Conservation (phyloP, 2,797 vertebrate genomes). For the Petrocephalus sullivani region DNA sequence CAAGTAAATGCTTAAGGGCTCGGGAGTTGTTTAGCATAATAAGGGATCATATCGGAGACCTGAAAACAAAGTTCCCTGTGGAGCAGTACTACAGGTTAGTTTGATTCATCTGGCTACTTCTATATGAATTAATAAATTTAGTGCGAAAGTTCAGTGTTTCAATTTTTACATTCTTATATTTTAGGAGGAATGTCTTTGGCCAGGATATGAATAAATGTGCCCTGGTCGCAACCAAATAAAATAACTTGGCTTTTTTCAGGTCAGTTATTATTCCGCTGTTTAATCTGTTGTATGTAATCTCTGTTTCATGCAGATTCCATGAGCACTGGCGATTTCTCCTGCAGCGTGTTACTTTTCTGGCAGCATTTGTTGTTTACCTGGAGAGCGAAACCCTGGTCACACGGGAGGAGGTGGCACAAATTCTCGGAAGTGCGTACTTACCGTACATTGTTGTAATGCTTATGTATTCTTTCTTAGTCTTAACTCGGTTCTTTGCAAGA, state of each 20-base stretch:
- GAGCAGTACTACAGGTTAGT: constrained; percentile 93
- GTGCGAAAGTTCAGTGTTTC: not conserved
- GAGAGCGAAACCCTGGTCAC: constrained; percentile 86
- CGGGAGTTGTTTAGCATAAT: constrained; percentile 83
- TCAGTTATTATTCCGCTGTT: not conserved
- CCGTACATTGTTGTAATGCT: not conserved
- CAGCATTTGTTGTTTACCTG: constrained; percentile 87
- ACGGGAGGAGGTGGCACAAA: constrained; percentile 81
- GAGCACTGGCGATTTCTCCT: constrained; percentile 97
- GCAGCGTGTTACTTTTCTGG: constrained; percentile 84
- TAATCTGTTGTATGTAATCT: not conserved
- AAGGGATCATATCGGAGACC: constrained; percentile 73
- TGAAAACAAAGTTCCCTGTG: constrained; percentile 89
- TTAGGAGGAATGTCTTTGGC: not conserved
- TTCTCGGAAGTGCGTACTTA: constrained; percentile 82
- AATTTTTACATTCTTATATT: not conserved
- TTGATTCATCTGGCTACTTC: not conserved
- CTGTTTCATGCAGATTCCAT: constrained; percentile 74
- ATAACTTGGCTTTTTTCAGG: not conserved
- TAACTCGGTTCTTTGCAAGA: not conserved
- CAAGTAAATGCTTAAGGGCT: constrained; percentile 81
- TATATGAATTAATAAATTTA: not conserved
- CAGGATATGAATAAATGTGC: not conserved
- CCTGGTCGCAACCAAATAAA: not conserved
- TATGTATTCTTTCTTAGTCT: not conserved